Base-by-base conservation (phyloP, 1,140 invertebrate genomes). In the Octopus bimaculoides region DNA sequence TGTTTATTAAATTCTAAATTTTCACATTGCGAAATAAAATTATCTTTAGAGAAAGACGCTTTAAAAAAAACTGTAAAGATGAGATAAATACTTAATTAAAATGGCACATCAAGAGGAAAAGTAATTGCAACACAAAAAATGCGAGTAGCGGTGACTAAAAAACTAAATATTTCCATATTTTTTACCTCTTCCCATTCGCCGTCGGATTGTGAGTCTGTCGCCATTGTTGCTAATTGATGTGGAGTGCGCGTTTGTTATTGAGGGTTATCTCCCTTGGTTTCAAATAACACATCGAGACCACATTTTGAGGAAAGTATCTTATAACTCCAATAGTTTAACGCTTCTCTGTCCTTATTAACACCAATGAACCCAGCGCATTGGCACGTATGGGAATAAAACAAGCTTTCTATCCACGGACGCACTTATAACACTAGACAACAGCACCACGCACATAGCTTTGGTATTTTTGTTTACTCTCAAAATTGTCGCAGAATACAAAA, bases 111-210 rank as follows among this genome's bases (percentile, higher is more conserved):
- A 6, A 3, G 0, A 12, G 66, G 6, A 69, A 17, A 6, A 12
- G 14, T 10, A 12, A 17, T 10, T 10, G 7, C 14, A 12, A 8
- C 26, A 12, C 8, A 6, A 14, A 5, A 12, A 12, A n/a, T 12
- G 5, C 14, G 17, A 0, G 6, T 6, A 6, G 5, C 26, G 0
- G 26, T 6, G 66, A 6, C 0, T 69, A n/a, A n/a, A 69, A 69
- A 69, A 6, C 8, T 69, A n/a, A n/a, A 69, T 69, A 69, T 69
- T 69, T 69, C 26, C 7, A 5, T 69, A 10, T 12, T 69, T 69
- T 5, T 69, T 69, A 69, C 66, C 26, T 69, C 66, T 69, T 69
- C 66, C 66, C 66, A 69, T 69, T 69, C 66, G 66, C 66, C 66
- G 14, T 69, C 66, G 66, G 66, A 69, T 0, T 6, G 26, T n/a